Evolutionary conservation across 2,888 invertebrate genomes (phyloP), one percentile per base, ranked within the genome.

Genomic region (Lypha dubia): DNA sequence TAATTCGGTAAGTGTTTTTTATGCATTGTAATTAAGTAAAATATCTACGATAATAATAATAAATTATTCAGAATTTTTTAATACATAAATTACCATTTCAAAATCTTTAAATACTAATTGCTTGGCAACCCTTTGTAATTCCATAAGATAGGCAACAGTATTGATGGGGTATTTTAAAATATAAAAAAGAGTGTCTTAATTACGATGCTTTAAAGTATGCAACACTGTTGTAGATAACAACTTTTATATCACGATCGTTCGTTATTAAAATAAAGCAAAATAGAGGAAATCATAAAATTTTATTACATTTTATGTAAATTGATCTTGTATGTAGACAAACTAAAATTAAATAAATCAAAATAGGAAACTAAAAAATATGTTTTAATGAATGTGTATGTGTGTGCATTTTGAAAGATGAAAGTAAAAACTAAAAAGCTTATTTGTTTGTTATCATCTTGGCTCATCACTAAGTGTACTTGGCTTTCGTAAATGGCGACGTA

Each of bases 401-500:
- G 24, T 24, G 24, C 13, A 53, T 15, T 24, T 22, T 56, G 15
- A 62, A 49, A 32, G 7, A 13, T 35, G 4, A 56, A 46, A 68
- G 8, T 67, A 15, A 51, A 73, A 60, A 56, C 17, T 51, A 46
- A 60, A 60, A 68, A 60, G 9, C 9, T 8, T 0, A 13, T 24
- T 24, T 46, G 44, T 60, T 24, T 46, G 44, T 60, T 24, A 79
- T 79, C 65, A 84, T 68, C 67, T 73, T 20, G 77, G n/a, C 38
- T 84, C 84, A 68, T 80, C 73, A 53, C 49, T 74, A 58, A 84
- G 60, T 35, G 81, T 53, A 46, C 81, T 84, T 2, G 84, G 84
- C 22, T 84, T 84, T 17, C 71, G 81, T 73, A 84, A 85, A 70
- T 87, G 85, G 71, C 89, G 90, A 11, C 91, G 90, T 49, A 91